Evolutionary conservation across 2,888 invertebrate species (phyloP), one percentile per base, ranked within the genome.

Genomic region (Plagiodera versicolora): DNA sequence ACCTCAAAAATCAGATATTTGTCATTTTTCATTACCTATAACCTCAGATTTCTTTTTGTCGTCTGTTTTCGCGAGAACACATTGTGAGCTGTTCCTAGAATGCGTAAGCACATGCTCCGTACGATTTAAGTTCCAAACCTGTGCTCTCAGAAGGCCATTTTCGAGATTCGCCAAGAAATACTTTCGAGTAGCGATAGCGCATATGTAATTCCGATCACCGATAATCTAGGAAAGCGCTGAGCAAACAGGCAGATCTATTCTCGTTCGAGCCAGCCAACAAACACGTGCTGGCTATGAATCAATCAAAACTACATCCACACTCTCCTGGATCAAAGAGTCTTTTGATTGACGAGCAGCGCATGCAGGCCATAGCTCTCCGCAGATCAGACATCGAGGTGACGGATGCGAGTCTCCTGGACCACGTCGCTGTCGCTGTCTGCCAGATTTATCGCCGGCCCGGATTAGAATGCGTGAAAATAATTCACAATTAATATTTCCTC

Each of bases 251-350:
- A 39, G 14, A 39, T 59, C 63, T 63, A 63, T 66, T 67, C 68
- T 67, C 64, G 70, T 67, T 70, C 67, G 63, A 69, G 66, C 66
- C 76, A 2, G 24, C 66, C 76, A 2, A 6, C 24, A 24, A 3
- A 39, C 79, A 79, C 76, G 77, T 79, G 79, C 76, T 74, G 65
- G 74, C 74, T 70, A 79, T 79, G 77, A 78, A 79, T 79, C 79
- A 79, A 78, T 79, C 76, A 76, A 72, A 71, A 67, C 71, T 66
- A 69, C 69, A 71, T 71, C 67, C 70, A 68, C 69, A 64, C 69
- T 70, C 67, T 70, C 66, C 68, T 67, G 74, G 75, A 77, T 77
- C 77, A 77, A 77, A 77, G 77, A 67, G 67, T 72, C 72, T 67
- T 68, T 70, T 70, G 74, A 75, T 76, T 74, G 75, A 76, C 75